Percentiles rank a stretch among this genome's conserved stretches.
Evolutionary conservation across 2,797 vertebrate genomes (phyloP).

Genomic region (Apodemus agrarius): DNA sequence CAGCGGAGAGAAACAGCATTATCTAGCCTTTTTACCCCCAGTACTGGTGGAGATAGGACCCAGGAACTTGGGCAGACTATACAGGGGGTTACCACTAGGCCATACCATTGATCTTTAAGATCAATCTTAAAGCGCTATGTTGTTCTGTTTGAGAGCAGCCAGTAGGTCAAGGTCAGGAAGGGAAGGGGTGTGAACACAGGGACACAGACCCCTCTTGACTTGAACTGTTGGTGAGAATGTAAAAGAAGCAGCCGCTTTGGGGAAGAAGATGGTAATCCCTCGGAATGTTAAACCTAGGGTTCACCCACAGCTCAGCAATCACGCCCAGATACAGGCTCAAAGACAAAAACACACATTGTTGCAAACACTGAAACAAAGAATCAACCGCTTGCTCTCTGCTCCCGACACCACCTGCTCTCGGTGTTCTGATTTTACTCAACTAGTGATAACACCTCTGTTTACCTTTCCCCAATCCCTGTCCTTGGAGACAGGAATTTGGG

Average conservation of each 20-base stretch:
- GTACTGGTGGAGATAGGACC: not conserved
- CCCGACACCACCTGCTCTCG: not conserved
- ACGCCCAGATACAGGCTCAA: not conserved
- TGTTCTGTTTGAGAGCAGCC: not conserved
- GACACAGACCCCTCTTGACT: not conserved
- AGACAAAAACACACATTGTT: not conserved
- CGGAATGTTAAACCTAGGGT: not conserved
- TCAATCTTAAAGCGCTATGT: not conserved
- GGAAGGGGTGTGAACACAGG: rapidly evolving
- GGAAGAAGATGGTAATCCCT: not conserved
- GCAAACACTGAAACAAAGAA: not conserved
- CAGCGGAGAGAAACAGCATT: not conserved
- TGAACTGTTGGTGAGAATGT: not conserved
- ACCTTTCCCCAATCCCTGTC: too few relatives aligned
- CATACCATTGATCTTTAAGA: not conserved
- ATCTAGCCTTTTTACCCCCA: too few relatives aligned
- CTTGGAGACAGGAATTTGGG: not conserved
- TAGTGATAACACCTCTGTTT: not conserved
- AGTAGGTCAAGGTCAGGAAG: not conserved
- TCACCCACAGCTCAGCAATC: not conserved
- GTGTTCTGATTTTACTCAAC: not conserved
- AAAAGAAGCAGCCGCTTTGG: not conserved
- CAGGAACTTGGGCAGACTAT: not conserved
- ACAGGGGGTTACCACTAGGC: not conserved
- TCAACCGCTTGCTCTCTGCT: not conserved